Evolutionary conservation across 2,888 invertebrate species (phyloP).

Genomic region (Craniophora ligustri): DNA sequence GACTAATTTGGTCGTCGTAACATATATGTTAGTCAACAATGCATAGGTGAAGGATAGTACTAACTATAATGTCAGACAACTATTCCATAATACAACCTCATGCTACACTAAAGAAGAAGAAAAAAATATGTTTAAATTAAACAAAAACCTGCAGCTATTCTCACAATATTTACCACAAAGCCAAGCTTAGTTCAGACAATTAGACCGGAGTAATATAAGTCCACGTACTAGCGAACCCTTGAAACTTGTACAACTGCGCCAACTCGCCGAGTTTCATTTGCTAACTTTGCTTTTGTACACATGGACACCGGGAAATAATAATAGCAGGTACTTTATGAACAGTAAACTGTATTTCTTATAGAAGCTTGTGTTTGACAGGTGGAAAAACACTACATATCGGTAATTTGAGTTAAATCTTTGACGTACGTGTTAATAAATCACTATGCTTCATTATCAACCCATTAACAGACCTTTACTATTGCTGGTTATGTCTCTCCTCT

Average conservation of each 20-base stretch:
- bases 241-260: conserved; percentile 35
- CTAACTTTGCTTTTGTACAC: conserved; percentile 32
- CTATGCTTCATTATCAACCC: too few species aligned
- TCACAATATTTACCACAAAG: background rate
- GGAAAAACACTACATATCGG: background rate
- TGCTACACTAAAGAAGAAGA: too few species aligned
- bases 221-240: conserved; percentile 15
- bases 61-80: too few species aligned
- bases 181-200: conserved; percentile 20
- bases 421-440: too few species aligned
- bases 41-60: too few species aligned
- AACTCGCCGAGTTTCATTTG: conserved; percentile 32
- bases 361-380: background rate
- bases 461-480: too few species aligned
- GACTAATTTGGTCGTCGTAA: too few species aligned
- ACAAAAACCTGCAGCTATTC: background rate
- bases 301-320: background rate
- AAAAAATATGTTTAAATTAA: too few species aligned
- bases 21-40: too few species aligned
- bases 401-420: too few species aligned
- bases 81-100: too few species aligned
- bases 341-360: background rate
- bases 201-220: conserved; percentile 36
- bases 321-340: background rate
- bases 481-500: too few species aligned